These are phyloP conservation scores for Yponomeuta plumbellus DNA, from an alignment of 2,888 invertebrate species.

Conservation along the genomic window DNA sequence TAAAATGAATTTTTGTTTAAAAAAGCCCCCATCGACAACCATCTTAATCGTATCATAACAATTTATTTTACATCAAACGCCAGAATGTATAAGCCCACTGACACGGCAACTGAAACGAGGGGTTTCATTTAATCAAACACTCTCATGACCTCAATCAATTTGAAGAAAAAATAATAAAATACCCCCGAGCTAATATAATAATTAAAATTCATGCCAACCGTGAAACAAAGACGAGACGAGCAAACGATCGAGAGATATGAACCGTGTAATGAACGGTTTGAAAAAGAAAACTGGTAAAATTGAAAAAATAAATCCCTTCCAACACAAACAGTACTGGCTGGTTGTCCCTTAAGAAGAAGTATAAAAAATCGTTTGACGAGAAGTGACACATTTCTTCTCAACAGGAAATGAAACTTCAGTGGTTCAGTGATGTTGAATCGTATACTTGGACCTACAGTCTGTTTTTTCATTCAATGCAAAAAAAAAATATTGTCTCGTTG, in stretches of 20 bases:
- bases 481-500: no score
- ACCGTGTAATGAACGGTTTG: slow-evolving; percentile 26
- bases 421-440: no score
- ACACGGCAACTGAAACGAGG: neutral
- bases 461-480: no score
- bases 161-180: slow-evolving; percentile 1
- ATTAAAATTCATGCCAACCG: slow-evolving; percentile 14
- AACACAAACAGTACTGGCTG: neutral
- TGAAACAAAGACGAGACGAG: slow-evolving; percentile 23
- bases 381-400: neutral
- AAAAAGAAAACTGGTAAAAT: slow-evolving; percentile 6
- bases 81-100: neutral
- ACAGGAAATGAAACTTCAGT: no score
- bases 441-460: no score
- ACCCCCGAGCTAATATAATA: slow-evolving; percentile 11
- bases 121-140: neutral
- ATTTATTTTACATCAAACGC: neutral
- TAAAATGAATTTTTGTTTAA: no score
- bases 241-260: slow-evolving; percentile 53
- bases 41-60: neutral
- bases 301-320: neutral
- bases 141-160: slow-evolving; percentile 1
- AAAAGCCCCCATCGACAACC: neutral
- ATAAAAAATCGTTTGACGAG: neutral
- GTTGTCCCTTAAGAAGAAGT: neutral